Evolutionary conservation across 2,797 vertebrate species (phyloP), one percentile per base, ranked within the genome.

Genomic region (Girardinus metallicus): DNA sequence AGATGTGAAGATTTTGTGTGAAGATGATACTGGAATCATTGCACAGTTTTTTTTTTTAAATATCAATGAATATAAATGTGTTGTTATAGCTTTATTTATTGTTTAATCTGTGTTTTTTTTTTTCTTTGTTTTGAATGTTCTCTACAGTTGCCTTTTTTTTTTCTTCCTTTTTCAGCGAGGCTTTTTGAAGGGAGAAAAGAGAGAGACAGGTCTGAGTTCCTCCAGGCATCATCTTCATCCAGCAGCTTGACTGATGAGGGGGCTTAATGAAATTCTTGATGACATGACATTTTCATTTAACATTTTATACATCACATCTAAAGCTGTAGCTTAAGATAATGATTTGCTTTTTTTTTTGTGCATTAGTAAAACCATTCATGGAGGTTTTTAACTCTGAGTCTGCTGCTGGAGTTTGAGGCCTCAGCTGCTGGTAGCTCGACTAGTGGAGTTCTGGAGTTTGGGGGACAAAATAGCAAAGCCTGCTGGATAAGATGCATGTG

Each of bases 81-180:
- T 91, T 92, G 83, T 94, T 86, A 86, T 93, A 92, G 92, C 91
- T 93, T 95, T 95, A 95, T 95, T 94, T 95, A 95, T 95, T 93
- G 89, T 94, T 91, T 93, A 89, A 88, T 94, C 90, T 92, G 79
- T 92, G 75, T 83, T 83, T 82, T 76, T 92, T 91, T 77, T 81
- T 84, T 81, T 76, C 66, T 81, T 77, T 92, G 70, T 81, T 91
- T 85, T 89, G 86, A 92, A 90, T 94, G 89, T 94, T 91, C 79
- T 91, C 78, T 91, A 89, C 80, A 73, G 87, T 91, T 94, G 94
- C 92, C 93, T 95, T 94, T 95, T 93, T 86, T 89, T 82, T 81
- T 77, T 92, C 91, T 76, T 91, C 94, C 93, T 86, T 89, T 82
- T 83, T 75, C 83, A 84, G 81, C 12, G 15, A 75, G 79, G 15